Percentiles rank a stretch among this genome's conserved stretches.
Evolutionary conservation across 2,797 vertebrate genomes (phyloP).

Genomic region (Acanthurus tractus): DNA sequence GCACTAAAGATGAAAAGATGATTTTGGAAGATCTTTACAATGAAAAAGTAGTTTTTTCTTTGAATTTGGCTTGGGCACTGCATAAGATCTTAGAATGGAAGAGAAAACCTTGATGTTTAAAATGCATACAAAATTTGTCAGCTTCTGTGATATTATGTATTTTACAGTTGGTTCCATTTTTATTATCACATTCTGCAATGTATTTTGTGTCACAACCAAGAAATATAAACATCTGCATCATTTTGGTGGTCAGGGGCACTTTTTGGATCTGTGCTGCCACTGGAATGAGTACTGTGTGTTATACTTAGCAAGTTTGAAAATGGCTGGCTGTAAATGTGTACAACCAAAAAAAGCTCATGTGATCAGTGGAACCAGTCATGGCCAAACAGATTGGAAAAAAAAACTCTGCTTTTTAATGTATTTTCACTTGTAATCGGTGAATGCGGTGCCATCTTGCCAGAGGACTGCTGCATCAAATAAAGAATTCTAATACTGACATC

Average conservation of each 20-base stretch:
- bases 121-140: too few relatives aligned
- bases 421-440: constrained; percentile 24
- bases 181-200: too few relatives aligned
- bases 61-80: too few relatives aligned
- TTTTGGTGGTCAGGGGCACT: background rate
- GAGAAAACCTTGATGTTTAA: too few relatives aligned
- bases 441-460: constrained; percentile 39
- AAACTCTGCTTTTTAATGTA: background rate
- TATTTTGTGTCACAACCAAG: background rate
- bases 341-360: background rate
- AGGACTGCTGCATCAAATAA: constrained; percentile 59
- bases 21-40: too few relatives aligned
- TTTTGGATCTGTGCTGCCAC: background rate
- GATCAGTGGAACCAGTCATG: background rate
- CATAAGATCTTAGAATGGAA: too few relatives aligned
- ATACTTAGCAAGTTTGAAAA: constrained; percentile 2
- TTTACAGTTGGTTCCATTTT: too few relatives aligned
- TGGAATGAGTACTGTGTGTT: background rate
- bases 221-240: background rate
- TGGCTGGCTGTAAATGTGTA: background rate
- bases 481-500: constrained; percentile 50
- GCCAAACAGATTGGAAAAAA: background rate
- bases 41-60: too few relatives aligned
- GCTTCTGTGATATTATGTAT: too few relatives aligned
- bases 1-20: too few relatives aligned